Base-by-base conservation (phyloP, 2,113 vertebrate species). In the Neolamprologus tretocephalus region DNA sequence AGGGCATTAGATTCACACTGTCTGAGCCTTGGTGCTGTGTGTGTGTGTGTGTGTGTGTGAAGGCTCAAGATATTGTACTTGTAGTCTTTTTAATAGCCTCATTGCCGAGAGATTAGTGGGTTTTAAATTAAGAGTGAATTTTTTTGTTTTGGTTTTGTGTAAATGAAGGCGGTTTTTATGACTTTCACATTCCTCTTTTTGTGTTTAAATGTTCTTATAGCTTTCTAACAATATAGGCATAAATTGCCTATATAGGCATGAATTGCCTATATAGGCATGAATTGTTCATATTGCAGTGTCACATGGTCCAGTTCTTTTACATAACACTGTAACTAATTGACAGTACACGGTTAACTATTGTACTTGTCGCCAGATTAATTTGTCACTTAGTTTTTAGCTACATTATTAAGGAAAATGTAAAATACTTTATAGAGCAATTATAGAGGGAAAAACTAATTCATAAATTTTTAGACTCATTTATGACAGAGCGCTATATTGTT, bases 1-100 rank as follows among this genome's bases (percentile, higher is more conserved):
- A 90, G 88, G 89, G 94, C 95, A 95, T 96, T 95, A 94, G 94
- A 95, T 91, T 94, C 92, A 92, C 95, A 94, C 93, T 85, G 91
- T 95, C 91, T 95, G 91, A 93, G 93, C 91, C 90, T 54, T 4
- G 12, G 55, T 57, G 79, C 84, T 85, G 73, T 83, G 88, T 89
- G 89, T 86, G 79, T 78, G 83, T 84, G 80, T 42, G 40, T 42
- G 87, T 88, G 89, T 71, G 37, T 35, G 40, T 47, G 42, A 47
- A 23, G 68, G 89, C 85, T 92, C 85, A 91, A 83, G 89, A 92
- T 91, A 87, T 93, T 91, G 84, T 92, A 90, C 86, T 89, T 91
- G 92, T 92, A 90, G 89, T 91, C 91, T 82, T 91, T 71, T 86
- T 92, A 93, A 94, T 92, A 92, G 91, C 90, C 89, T 94, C 86